These are phyloP conservation scores for Bedellia somnulentella DNA, from an alignment of 2,888 invertebrate genomes.

Conservation along the genomic window DNA sequence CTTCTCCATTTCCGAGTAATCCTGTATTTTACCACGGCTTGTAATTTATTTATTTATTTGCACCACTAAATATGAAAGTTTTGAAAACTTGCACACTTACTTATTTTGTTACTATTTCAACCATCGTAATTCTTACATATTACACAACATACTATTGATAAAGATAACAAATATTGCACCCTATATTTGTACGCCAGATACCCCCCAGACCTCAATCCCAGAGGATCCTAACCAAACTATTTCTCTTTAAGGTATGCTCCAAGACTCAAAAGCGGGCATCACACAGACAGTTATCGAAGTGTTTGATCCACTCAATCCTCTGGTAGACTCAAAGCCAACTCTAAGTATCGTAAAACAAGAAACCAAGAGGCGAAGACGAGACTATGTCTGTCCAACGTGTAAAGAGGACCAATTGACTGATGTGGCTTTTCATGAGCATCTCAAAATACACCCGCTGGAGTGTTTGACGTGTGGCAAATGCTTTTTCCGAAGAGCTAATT, in stretches of 20 bases:
- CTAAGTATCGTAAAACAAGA: slow-evolving; percentile 51
- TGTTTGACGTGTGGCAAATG: slow-evolving; percentile 81
- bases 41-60: too few species aligned
- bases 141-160: too few species aligned
- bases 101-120: too few species aligned
- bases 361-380: slow-evolving; percentile 22
- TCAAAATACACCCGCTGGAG: slow-evolving; percentile 79
- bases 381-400: slow-evolving; percentile 42
- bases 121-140: too few species aligned
- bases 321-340: slow-evolving; percentile 37
- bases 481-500: slow-evolving; percentile 73
- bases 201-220: too few species aligned
- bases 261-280: slow-evolving; percentile 32
- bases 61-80: too few species aligned
- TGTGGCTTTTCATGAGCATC: slow-evolving; percentile 70
- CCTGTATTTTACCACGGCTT: too few species aligned
- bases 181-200: too few species aligned
- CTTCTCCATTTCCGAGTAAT: too few species aligned
- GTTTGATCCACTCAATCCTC: slow-evolving; percentile 31
- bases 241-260: slow-evolving; percentile 3
- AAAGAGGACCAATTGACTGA: slow-evolving; percentile 69
- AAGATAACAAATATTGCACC: too few species aligned
- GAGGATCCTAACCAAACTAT: too few species aligned
- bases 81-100: too few species aligned
- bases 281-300: slow-evolving; percentile 26